These are phyloP conservation scores for Eulemur macaco DNA, from an alignment of 2,113 vertebrate species.

Conservation along the genomic window DNA sequence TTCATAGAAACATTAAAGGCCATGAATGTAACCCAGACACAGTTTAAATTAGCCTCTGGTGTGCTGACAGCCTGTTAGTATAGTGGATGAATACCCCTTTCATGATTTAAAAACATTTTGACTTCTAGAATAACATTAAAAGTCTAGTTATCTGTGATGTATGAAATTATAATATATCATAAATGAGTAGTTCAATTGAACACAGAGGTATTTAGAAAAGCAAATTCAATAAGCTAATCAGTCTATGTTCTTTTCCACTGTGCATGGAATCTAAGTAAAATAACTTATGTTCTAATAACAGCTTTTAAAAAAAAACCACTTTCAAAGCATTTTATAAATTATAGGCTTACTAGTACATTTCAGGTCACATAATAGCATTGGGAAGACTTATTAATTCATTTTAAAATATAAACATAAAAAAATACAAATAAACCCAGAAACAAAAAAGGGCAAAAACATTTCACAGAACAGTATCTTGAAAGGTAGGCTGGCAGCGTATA, in stretches of 20 bases:
- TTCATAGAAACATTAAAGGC: conserved; percentile 28
- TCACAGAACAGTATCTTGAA: background rate
- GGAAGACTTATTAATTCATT: conserved; percentile 26
- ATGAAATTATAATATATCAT: conserved; percentile 57
- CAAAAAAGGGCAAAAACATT: background rate
- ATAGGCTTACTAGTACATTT: conserved; percentile 27
- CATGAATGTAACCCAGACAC: conserved; percentile 39
- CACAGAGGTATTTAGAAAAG: conserved; percentile 34
- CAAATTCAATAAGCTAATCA: conserved; percentile 52
- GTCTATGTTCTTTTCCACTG: background rate
- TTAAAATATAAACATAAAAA: conserved; percentile 7
- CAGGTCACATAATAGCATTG: background rate
- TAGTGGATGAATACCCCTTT: conserved; percentile 53
- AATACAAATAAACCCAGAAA: background rate
- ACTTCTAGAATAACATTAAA: conserved; percentile 54
- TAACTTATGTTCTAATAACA: background rate
- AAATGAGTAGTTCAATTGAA: conserved; percentile 45
- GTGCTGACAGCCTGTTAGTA: conserved; percentile 41
- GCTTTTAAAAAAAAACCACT: background rate
- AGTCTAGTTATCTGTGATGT: conserved; percentile 51
- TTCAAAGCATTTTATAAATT: conserved; percentile 48
- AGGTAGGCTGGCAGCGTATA: background rate
- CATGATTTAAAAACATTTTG: conserved; percentile 68
- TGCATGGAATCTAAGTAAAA: conserved; percentile 5
- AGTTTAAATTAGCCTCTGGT: conserved; percentile 31